Percentiles rank a stretch among this genome's conserved stretches.
These are phyloP conservation scores for Oeneis ivallda DNA, from an alignment of 2,888 invertebrate genomes.

Conservation along the genomic window DNA sequence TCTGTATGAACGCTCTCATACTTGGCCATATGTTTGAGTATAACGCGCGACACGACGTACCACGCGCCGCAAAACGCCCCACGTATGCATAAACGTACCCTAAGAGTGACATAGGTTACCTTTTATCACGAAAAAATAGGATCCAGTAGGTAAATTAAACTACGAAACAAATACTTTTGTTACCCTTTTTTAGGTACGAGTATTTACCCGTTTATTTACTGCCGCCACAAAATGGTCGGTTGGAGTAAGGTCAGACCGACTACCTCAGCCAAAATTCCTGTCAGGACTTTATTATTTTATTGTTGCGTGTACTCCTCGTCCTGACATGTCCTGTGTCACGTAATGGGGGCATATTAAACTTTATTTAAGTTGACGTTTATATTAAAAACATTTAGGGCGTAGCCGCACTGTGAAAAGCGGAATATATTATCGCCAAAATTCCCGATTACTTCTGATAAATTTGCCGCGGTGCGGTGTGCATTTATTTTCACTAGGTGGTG, in stretches of 20 bases:
- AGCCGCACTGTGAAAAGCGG: no score
- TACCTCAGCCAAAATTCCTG: neutral
- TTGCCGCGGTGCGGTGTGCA: no score
- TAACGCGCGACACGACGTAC: no score
- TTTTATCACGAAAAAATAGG: neutral
- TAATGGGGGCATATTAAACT: constrained; percentile 3
- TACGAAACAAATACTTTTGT: neutral
- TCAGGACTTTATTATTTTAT: neutral
- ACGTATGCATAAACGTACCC: no score
- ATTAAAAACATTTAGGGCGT: neutral
- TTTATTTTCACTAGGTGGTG: no score
- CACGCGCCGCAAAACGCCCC: no score
- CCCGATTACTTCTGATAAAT: no score
- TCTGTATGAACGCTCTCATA: no score
- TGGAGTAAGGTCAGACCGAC: neutral
- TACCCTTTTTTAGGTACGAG: neutral
- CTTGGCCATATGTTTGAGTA: no score
- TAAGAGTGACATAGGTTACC: no score
- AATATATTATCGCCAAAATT: no score
- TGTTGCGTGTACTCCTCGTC: neutral
- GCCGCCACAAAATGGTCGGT: neutral
- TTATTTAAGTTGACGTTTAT: neutral
- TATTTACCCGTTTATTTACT: constrained; percentile 1
- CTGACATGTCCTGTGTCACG: constrained; percentile 1
- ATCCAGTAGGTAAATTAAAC: neutral